Evolutionary conservation across 2,888 invertebrate species (phyloP).

Genomic region (Portevinia maculata): DNA sequence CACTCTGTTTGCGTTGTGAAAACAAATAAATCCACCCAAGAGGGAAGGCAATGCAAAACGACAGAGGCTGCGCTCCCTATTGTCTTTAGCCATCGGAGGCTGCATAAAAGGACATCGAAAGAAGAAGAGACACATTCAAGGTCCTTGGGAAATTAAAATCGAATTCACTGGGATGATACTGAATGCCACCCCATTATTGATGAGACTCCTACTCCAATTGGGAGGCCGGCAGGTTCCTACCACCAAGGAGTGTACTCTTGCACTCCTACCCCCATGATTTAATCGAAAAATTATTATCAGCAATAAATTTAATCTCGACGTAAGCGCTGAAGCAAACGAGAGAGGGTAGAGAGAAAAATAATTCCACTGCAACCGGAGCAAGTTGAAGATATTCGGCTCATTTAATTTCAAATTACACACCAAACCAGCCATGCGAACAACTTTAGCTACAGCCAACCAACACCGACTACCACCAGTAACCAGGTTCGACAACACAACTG

Average conservation of each 20-base stretch:
- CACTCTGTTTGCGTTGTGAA: slow-evolving; percentile 70
- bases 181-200: slow-evolving; percentile 51
- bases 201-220: slow-evolving; percentile 35
- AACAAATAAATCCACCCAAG: slow-evolving; percentile 65
- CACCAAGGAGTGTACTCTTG: neutral
- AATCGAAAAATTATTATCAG: slow-evolving; percentile 74
- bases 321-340: slow-evolving; percentile 13
- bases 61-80: slow-evolving; percentile 44
- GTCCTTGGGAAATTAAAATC: slow-evolving; percentile 72
- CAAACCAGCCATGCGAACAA: slow-evolving; percentile 59
- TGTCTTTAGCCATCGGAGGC: slow-evolving; percentile 57
- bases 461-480: slow-evolving; percentile 8
- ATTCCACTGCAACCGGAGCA: slow-evolving; percentile 11
- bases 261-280: slow-evolving; percentile 52
- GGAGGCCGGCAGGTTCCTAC: neutral
- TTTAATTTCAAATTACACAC: slow-evolving; percentile 73
- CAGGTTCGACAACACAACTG: slow-evolving; percentile 57
- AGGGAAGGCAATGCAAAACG: slow-evolving; percentile 5
- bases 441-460: neutral
- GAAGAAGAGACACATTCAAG: slow-evolving; percentile 41
- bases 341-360: neutral
- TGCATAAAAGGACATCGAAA: slow-evolving; percentile 48
- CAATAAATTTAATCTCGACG: slow-evolving; percentile 68
- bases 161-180: slow-evolving; percentile 37
- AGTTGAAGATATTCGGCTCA: slow-evolving; percentile 66